A percentile compares a stretch with the other conserved stretches of the same genome.
phyloP scores from a whole-genome alignment of 2,888 invertebrate genomes.

The Danaus chrysippus region DNA sequence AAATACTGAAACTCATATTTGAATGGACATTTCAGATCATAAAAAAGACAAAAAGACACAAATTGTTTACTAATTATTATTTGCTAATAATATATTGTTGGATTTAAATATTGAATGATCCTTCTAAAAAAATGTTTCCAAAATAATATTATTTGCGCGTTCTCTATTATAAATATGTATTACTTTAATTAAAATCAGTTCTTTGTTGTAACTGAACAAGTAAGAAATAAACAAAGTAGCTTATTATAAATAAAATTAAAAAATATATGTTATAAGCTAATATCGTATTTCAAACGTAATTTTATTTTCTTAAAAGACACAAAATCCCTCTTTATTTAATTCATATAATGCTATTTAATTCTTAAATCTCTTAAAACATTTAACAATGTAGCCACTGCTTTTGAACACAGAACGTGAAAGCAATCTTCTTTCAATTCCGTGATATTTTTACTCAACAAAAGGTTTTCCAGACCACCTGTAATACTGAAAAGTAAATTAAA shows the following conservation, averaged over 20 bases:
- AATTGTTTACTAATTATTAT: too few species aligned
- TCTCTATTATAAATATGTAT: too few species aligned
- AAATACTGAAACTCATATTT: background rate
- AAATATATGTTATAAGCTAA: too few species aligned
- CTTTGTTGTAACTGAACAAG: too few species aligned
- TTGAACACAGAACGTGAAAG: conserved; percentile 27
- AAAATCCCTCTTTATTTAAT: background rate
- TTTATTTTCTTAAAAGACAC: background rate
- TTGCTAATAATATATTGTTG: too few species aligned
- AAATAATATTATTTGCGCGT: too few species aligned
- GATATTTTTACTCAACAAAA: conserved; percentile 29
- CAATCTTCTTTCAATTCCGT: conserved; percentile 31
- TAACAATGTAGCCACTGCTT: conserved; percentile 14
- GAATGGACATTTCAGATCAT: background rate
- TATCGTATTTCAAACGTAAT: background rate
- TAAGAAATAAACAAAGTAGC: too few species aligned
- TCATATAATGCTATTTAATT: background rate
- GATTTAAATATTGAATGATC: too few species aligned
- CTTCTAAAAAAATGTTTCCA: too few species aligned
- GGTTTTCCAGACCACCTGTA: conserved; percentile 21
- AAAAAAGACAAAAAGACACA: background rate
- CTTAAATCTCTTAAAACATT: conserved; percentile 4
- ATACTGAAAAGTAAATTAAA: conserved; percentile 26
- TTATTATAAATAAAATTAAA: too few species aligned
- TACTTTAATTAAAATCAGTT: too few species aligned